These are phyloP conservation scores for Cheirogaleus major DNA, from an alignment of 2,797 vertebrate genomes.

Conservation along the genomic window DNA sequence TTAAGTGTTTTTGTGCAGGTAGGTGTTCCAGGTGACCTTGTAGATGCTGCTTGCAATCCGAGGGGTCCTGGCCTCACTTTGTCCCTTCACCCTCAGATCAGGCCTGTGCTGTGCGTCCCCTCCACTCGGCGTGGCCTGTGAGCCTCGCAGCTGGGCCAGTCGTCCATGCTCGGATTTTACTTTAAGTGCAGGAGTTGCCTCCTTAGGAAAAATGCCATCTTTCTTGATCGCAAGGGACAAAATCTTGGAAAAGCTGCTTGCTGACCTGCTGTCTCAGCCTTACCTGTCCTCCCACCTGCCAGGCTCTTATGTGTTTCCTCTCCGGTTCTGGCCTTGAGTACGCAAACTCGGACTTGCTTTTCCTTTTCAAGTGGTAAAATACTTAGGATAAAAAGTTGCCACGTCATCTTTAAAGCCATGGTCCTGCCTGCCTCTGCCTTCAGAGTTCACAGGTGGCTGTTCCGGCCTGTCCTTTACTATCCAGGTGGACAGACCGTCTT, in stretches of 20 bases:
- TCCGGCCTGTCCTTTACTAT: background rate
- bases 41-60: background rate
- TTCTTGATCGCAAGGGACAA: fast-evolving
- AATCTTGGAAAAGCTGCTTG: background rate
- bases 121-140: background rate
- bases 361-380: background rate
- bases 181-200: background rate
- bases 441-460: background rate
- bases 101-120: background rate
- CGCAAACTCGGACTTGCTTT: background rate
- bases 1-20: background rate
- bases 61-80: background rate
- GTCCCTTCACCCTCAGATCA: background rate
- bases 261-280: background rate
- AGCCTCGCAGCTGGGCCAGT: no score
- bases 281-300: background rate
- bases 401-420: background rate
- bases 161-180: background rate
- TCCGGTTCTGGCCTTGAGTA: background rate
- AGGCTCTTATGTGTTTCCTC: background rate
- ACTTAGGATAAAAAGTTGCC: background rate
- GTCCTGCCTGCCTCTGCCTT: background rate
- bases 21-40: background rate
- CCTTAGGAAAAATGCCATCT: background rate
- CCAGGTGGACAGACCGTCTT: background rate